phyloP scores from a whole-genome alignment of 2,113 vertebrate species.

The Azemiops feae region DNA sequence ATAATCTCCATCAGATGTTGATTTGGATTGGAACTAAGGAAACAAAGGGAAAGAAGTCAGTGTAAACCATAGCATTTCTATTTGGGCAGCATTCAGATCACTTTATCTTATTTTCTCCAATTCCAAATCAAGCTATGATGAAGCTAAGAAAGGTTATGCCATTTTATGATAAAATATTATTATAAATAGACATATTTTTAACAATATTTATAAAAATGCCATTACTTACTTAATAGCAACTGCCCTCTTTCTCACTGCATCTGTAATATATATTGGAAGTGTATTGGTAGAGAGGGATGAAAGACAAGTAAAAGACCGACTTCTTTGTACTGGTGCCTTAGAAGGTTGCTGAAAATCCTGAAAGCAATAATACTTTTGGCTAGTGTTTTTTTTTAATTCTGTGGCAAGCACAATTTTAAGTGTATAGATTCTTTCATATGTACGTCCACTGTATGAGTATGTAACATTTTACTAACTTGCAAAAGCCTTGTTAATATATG shows the following conservation, averaged over 20 bases:
- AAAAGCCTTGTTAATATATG: neutral
- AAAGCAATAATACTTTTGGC: slow-evolving; percentile 41
- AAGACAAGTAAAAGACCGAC: slow-evolving; percentile 76
- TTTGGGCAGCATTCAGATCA: neutral
- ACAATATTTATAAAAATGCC: neutral
- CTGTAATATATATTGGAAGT: slow-evolving; percentile 87
- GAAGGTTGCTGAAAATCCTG: slow-evolving; percentile 63
- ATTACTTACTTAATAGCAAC: slow-evolving; percentile 81
- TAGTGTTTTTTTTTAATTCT: slow-evolving; percentile 11
- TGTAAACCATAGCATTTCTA: neutral
- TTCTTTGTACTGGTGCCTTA: slow-evolving; percentile 68
- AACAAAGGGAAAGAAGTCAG: neutral
- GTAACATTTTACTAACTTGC: neutral
- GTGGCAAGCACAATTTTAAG: neutral
- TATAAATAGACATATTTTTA: neutral
- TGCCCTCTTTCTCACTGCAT: slow-evolving; percentile 82
- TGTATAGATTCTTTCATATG: neutral
- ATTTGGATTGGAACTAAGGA: neutral
- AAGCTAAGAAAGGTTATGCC: neutral
- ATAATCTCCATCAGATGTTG: neutral
- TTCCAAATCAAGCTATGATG: neutral
- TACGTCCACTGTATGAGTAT: neutral
- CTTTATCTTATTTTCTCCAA: neutral
- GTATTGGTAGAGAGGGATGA: slow-evolving; percentile 84
- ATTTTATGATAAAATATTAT: neutral